A percentile compares a stretch with the other conserved stretches of the same genome.
These are phyloP conservation scores for Cisticola juncidis DNA, from an alignment of 2,113 vertebrate species.

Conservation along the genomic window DNA sequence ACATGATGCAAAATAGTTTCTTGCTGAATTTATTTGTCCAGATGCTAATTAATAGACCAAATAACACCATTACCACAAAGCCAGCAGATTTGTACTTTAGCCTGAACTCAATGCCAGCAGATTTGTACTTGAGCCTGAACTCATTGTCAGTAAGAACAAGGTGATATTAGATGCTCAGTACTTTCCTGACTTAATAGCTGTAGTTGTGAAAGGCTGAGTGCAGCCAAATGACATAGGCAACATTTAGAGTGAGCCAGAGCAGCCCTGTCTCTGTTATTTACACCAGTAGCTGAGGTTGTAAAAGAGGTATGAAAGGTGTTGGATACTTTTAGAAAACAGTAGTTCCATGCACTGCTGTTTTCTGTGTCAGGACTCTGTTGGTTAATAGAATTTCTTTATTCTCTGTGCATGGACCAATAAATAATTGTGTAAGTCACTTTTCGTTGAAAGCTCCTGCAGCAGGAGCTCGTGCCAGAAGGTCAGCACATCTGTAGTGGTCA, in stretches of 20 bases:
- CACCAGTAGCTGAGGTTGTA: background rate
- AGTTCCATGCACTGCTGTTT: conserved; percentile 9
- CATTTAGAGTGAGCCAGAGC: background rate
- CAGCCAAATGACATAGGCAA: background rate
- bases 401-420: background rate
- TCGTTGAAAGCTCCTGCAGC: conserved; percentile 28
- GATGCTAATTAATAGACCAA: conserved; percentile 16
- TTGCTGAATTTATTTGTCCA: background rate
- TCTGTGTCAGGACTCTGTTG: conserved; percentile 15
- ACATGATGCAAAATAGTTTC: background rate
- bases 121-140: background rate
- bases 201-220: background rate
- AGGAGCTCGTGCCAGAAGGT: conserved; percentile 48
- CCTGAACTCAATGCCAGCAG: background rate
- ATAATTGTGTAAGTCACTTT: conserved; percentile 28
- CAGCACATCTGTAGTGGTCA: conserved; percentile 23
- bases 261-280: conserved; percentile 22
- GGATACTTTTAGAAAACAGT: conserved; percentile 17
- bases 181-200: background rate
- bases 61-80: background rate
- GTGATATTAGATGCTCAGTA: background rate
- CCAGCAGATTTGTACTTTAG: background rate
- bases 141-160: background rate
- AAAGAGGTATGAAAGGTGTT: conserved; percentile 7
- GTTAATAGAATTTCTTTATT: conserved; percentile 37